Evolutionary conservation across 37 sponge, comb jelly and placozoan genomes (phyloP).

Genomic region (Spongilla lacustris): DNA sequence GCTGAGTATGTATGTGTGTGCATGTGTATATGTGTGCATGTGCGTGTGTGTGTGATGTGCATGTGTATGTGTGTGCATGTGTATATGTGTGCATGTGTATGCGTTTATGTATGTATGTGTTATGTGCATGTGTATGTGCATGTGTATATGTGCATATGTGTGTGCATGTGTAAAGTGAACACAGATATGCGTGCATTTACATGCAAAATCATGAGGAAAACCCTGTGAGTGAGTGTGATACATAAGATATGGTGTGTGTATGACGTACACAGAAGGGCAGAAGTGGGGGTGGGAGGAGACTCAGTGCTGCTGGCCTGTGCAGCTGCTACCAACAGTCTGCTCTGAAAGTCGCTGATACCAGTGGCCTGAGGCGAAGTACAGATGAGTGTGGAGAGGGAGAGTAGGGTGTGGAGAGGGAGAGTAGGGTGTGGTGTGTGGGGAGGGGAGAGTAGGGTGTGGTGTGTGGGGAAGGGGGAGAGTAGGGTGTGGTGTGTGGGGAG

Average conservation of each 20-base stretch:
- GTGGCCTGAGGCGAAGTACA: too few species aligned
- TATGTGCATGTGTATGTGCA: too few species aligned
- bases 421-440: neutral
- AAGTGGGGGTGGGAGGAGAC: neutral
- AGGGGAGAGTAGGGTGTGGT: neutral
- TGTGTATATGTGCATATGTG: too few species aligned
- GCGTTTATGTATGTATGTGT: too few species aligned
- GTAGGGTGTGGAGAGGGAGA: neutral
- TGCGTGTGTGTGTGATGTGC: neutral
- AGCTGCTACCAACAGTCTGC: constrained; percentile 48
- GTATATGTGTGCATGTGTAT: too few species aligned
- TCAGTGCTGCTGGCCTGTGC: constrained; percentile 18
- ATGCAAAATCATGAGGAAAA: too few species aligned
- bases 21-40: neutral
- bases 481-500: neutral
- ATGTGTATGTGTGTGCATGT: neutral
- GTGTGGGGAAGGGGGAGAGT: neutral
- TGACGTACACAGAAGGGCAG: neutral
- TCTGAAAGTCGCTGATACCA: constrained; percentile 44
- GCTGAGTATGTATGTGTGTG: neutral
- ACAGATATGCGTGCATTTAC: too few species aligned
- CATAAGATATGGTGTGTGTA: too few species aligned
- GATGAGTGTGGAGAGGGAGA: neutral
- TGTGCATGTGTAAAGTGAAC: too few species aligned
- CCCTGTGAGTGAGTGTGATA: too few species aligned